Conservation (phyloP, 2,888 invertebrate genomes). For the Rapana venosa region DNA sequence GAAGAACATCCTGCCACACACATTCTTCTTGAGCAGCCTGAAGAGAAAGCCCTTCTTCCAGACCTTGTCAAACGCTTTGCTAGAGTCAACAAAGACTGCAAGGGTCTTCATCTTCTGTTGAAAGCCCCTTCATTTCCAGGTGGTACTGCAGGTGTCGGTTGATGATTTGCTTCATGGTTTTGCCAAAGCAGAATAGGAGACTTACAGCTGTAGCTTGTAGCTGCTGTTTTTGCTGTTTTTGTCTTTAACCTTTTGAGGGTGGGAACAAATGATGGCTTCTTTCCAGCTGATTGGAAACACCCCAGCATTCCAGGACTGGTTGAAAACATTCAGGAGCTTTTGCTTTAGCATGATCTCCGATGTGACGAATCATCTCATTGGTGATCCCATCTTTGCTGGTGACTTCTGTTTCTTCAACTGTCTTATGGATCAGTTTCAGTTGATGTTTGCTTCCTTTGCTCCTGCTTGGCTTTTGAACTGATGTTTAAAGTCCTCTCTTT, state of each 20-base stretch:
- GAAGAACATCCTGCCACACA: no score
- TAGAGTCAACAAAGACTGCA: not conserved
- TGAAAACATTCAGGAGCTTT: constrained; percentile 10
- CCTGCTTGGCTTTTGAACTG: not conserved
- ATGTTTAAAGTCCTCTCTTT: not conserved
- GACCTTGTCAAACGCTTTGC: not conserved
- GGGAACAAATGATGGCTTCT: not conserved
- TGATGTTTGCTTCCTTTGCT: not conserved
- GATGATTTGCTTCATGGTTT: not conserved
- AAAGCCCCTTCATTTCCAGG: not conserved
- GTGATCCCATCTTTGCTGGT: not conserved
- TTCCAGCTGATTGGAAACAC: not conserved
- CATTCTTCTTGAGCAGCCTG: no score
- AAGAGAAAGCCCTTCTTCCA: not conserved
- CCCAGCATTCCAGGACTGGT: not conserved
- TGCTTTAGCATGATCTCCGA: not conserved
- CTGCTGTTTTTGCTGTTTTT: constrained; percentile 4
- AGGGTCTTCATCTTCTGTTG: not conserved
- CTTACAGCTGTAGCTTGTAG: no score
- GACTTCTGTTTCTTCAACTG: not conserved
- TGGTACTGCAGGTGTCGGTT: not conserved
- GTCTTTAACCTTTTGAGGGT: not conserved
- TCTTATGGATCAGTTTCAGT: not conserved
- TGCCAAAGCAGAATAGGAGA: not conserved
- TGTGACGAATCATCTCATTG: not conserved